Base-by-base conservation (phyloP, 2,113 vertebrate genomes). In the Prinia subflava region DNA sequence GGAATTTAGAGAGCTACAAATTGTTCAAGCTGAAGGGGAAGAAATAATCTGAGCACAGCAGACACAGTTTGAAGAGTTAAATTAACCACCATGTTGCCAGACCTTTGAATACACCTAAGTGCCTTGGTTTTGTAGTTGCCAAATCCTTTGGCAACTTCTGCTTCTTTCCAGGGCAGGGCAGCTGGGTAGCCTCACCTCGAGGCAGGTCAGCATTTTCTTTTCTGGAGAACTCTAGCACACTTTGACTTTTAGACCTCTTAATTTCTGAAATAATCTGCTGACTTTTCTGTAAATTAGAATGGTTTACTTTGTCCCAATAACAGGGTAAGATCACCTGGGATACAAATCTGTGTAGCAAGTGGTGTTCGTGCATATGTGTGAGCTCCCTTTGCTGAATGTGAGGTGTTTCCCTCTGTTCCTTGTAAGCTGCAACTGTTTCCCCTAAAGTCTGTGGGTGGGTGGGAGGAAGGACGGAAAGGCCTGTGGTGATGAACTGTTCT, bases 341-440 rank as follows among this genome's bases (percentile, higher is more conserved):
- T 63, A 44, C 35, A 44, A 41, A 18, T 15, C 9, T 9, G 6
- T 4, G 22, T 65, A 57, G 28, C 7, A 24, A n/a, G 42, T 28
- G 28, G 7, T 50, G 23, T 20, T 42, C 0, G 0, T 75, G 47
- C 3, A 0, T 10, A 15, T 37, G 50, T 1, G 0, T 14, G 50
- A 59, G 15, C 33, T 86, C 2, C 0, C 2, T 70, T 50, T 75
- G 39, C 52, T 50, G 47, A 46, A n/a, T 16, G 13, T 57, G 55
- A 62, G 59, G 71, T 63, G 57, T 77, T 60, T 77, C 63, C 39
- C 44, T 17, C 33, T 83, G 60, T 37, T 89, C 65, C 28, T 53
- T 46, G 37, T 7, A 17, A 71, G 56, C 44, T 86, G 4, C 39
- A 81, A 22, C 71, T 70, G 28, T 77, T 89, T 78, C 20, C 23